These are phyloP conservation scores for Megalops cyprinoides DNA, from an alignment of 2,797 vertebrate species.

Conservation along the genomic window DNA sequence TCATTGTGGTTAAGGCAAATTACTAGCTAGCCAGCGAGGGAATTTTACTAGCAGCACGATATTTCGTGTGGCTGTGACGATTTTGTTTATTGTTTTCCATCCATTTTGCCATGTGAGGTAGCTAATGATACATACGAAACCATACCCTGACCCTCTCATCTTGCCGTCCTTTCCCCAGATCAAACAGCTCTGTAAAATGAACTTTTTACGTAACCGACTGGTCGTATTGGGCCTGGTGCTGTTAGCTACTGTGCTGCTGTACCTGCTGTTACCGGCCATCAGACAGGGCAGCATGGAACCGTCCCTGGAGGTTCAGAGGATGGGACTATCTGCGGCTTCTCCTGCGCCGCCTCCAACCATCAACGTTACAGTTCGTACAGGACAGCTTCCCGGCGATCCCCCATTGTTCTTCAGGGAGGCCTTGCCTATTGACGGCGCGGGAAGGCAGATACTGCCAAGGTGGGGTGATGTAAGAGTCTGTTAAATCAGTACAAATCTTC, in stretches of 20 bases:
- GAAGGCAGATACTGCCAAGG: slow-evolving; percentile 75
- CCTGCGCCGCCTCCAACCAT: slow-evolving; percentile 53
- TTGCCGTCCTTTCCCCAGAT: slow-evolving; percentile 47
- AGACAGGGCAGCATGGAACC: slow-evolving; percentile 76
- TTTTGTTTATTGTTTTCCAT: background rate
- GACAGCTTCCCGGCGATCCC: slow-evolving; percentile 77
- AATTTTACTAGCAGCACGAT: no score
- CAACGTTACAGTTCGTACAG: slow-evolving; percentile 77
- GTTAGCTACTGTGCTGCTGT: slow-evolving; percentile 81
- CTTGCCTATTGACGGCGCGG: slow-evolving; percentile 67
- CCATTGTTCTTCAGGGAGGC: slow-evolving; percentile 90
- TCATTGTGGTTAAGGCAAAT: background rate
- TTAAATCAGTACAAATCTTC: background rate
- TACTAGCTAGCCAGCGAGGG: background rate
- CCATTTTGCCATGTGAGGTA: background rate
- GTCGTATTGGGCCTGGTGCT: slow-evolving; percentile 82
- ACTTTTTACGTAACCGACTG: slow-evolving; percentile 80
- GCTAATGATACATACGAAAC: background rate
- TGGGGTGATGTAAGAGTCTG: slow-evolving; percentile 56
- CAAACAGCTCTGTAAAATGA: slow-evolving; percentile 61
- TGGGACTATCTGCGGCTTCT: slow-evolving; percentile 60
- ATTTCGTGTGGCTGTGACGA: background rate
- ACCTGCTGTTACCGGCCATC: slow-evolving; percentile 81
- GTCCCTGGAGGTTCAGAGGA: slow-evolving; percentile 69
- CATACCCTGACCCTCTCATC: background rate